Base-by-base conservation (phyloP, 2,797 vertebrate genomes). In the Sternarchorhynchus goeldii region DNA sequence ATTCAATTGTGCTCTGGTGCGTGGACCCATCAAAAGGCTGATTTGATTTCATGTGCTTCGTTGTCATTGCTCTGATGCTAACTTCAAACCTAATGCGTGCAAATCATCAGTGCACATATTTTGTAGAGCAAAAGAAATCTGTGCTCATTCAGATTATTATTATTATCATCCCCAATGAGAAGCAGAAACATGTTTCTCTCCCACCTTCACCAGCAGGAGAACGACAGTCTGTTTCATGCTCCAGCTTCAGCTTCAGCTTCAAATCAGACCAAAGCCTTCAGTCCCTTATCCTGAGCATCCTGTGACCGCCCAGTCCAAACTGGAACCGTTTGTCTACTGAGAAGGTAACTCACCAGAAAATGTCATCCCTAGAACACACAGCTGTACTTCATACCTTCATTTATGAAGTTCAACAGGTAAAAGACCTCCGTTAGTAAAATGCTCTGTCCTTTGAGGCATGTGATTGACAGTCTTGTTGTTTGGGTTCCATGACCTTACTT, bases 1-100 rank as follows among this genome's bases (percentile, higher is more conserved):
- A 81, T 78, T 79, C 86, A 74, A 63, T 80, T 84, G 87, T 84
- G 81, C 83, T 83, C 84, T 88, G 83, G 83, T 81, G 57, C 78
- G 71, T 80, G 75, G 65, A 77, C 81, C 73, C 57, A 58, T 55
- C 62, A 72, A 82, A 80, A 78, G 85, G 80, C 84, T 89, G 84
- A 90, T 91, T 91, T 82, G 82, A 89, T 92, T 90, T 88, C 57
- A 76, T 70, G 69, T 66, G 53, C 70, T 81, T 31, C 29, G 66
- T n/a, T 4, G 50, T 68, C n/a, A 25, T 50, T 64, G 56, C 55
- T 72, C 8, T 12, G 59, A 16, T 5, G 59, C 59, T 53, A 58
- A 78, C 74, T 31, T 32, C 36, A 58, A 70, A 76, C 32, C n/a
- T 56, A 65, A 62, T 34, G 20, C 32, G 18, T 25, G 5, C 41